Percentiles rank a stretch among this genome's conserved stretches.
Evolutionary conservation across 1,140 invertebrate genomes (phyloP).

Genomic region (Lerema accius): DNA sequence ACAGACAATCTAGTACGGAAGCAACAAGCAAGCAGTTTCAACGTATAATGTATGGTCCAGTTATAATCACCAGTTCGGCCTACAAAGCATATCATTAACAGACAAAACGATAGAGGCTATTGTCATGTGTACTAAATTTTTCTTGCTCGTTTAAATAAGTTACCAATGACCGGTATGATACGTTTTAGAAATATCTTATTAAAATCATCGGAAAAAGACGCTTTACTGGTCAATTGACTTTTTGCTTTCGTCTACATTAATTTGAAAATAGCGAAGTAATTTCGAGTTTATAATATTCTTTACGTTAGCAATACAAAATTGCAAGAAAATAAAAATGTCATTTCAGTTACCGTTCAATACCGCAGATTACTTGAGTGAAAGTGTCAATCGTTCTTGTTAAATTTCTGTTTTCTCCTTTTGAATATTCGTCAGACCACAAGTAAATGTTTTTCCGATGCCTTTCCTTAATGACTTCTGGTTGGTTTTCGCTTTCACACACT

Average conservation of each 20-base stretch:
- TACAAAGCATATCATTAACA: conserved; percentile 6
- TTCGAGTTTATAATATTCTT: background rate
- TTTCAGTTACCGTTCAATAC: background rate
- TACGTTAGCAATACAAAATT: conserved; percentile 5
- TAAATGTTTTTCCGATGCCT: conserved; percentile 28
- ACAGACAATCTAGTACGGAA: conserved; percentile 5
- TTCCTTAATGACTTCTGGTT: conserved; percentile 14
- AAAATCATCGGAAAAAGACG: background rate
- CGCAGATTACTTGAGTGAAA: conserved; percentile 33
- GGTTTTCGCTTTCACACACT: conserved; percentile 35
- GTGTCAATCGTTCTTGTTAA: conserved; percentile 29
- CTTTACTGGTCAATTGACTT: background rate
- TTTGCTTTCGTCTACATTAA: background rate
- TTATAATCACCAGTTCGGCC: conserved; percentile 24
- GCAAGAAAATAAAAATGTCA: conserved; percentile 15
- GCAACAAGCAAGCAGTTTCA: background rate
- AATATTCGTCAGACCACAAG: conserved; percentile 35
- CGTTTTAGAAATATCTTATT: too few species aligned
- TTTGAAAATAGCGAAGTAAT: conserved; percentile 10
- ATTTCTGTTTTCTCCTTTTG: conserved; percentile 37
- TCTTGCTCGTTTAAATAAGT: background rate
- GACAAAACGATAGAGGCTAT: background rate
- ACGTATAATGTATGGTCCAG: conserved; percentile 18
- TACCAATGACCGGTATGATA: too few species aligned
- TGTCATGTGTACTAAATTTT: conserved; percentile 11